Percentiles rank a stretch among this genome's conserved stretches.
Evolutionary conservation across 1,140 invertebrate genomes (phyloP).

Genomic region (Saxidomus purpurata): DNA sequence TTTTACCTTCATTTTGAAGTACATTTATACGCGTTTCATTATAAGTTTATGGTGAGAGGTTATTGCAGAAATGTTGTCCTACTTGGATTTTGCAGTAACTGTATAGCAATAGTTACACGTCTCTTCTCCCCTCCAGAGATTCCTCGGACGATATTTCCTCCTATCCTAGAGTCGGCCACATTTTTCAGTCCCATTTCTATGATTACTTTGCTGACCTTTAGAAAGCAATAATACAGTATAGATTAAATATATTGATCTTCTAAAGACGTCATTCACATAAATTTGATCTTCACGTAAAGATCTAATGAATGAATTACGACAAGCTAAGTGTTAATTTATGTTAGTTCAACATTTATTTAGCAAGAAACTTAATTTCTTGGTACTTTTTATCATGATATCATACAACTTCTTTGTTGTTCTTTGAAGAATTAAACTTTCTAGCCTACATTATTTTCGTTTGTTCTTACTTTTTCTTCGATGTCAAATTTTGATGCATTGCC

Average conservation of each 20-base stretch:
- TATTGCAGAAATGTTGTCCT: slow-evolving; percentile 32
- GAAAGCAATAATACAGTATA: background rate
- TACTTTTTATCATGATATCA: too few species aligned
- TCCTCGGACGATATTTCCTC: slow-evolving; percentile 74
- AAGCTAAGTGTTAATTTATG: too few species aligned
- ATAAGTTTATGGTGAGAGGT: too few species aligned
- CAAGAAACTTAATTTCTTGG: too few species aligned
- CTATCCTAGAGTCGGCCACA: slow-evolving; percentile 76
- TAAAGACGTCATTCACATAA: background rate
- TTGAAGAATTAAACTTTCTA: too few species aligned
- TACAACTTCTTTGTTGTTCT: too few species aligned
- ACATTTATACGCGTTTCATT: too few species aligned
- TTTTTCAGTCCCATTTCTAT: slow-evolving; percentile 77
- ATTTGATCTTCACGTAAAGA: background rate
- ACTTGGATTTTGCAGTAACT: slow-evolving; percentile 81
- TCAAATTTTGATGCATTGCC: slow-evolving; percentile 66
- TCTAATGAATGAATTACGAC: too few species aligned
- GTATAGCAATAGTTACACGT: slow-evolving; percentile 81
- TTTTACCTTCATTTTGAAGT: too few species aligned
- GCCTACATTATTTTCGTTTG: too few species aligned
- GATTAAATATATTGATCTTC: too few species aligned
- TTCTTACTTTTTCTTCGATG: slow-evolving; percentile 72
- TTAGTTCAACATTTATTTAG: too few species aligned
- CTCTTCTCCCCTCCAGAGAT: slow-evolving; percentile 81
- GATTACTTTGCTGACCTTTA: slow-evolving; percentile 80